Base-by-base conservation (phyloP, 2,797 vertebrate genomes). In the Rachycentron canadum region DNA sequence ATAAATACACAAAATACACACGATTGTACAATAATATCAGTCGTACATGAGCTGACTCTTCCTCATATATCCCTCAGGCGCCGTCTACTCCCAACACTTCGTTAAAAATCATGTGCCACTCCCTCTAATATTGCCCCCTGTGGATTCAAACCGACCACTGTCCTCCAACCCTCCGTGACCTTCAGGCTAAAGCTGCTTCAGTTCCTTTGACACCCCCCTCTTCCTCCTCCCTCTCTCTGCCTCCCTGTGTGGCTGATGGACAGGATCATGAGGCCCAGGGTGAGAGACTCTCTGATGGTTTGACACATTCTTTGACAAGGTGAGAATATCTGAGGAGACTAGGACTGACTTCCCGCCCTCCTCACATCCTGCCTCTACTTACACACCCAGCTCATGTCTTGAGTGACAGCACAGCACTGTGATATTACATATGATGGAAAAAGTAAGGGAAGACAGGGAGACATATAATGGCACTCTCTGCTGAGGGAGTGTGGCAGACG, bases 251-350 rank as follows among this genome's bases (percentile, higher is more conserved):
- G 63, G 52, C 65, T 90, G 88, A 90, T 71, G 78, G 88, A 92
- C 40, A 7, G 84, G 79, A 89, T 88, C 87, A 76, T 5, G 50
- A 76, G 73, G 69, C 69, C 65, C 62, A 3, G 47, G 67, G 70
- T 88, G 76, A 85, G 53, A 78, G 45, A 68, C 66, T 66, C 80
- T 65, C 61, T 52, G 47, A 53, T 8, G 38, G 69, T 72, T 66
- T 89, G 85, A 92, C 88, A 81, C 87, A 67, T 90, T 82, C 70
- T 84, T 77, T 93, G 88, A 92, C 91, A 88, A 89, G 91, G 88
- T 91, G 91, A 92, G 79, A 90, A 87, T 75, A 87, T 84, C 78
- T 79, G 63, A 53, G 8, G 73, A 78, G 78, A 77, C 49, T 7
- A 55, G 38, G 38, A 71, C 74, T 38, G 53, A 67, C 72, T 68